phyloP scores from a whole-genome alignment of 1,140 invertebrate genomes.

The Bombus breviceps region DNA sequence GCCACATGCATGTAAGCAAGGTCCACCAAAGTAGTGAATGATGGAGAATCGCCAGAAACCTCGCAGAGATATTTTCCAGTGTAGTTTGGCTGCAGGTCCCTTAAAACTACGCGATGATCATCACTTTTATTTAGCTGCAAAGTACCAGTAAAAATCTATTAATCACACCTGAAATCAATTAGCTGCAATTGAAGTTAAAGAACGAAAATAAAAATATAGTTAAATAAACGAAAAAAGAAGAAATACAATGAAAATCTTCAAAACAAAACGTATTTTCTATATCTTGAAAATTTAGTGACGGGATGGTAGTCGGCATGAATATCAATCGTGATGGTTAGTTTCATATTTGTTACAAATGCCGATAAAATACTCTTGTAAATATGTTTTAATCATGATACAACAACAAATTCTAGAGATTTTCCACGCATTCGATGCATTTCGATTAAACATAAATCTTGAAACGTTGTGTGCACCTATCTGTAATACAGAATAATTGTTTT shows the following conservation, averaged over 20 bases:
- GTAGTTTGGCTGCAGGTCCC: slow-evolving; percentile 86
- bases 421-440: background rate
- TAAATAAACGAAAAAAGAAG: background rate
- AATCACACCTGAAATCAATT: background rate
- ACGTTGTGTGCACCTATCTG: background rate
- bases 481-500: background rate
- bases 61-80: slow-evolving; percentile 89
- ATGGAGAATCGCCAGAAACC: slow-evolving; percentile 88
- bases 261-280: background rate
- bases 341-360: background rate
- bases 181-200: background rate
- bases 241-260: background rate
- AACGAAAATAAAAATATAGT: background rate
- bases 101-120: slow-evolving; percentile 85
- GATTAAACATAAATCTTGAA: background rate
- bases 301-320: no score
- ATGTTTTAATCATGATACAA: background rate
- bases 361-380: background rate
- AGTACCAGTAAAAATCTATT: background rate
- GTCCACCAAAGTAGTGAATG: slow-evolving; percentile 87
- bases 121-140: slow-evolving; percentile 77
- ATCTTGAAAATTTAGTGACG: background rate
- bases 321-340: background rate
- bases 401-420: background rate
- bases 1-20: slow-evolving; percentile 88